Evolutionary conservation across 2,113 vertebrate genomes (phyloP).

Genomic region (Lontra canadensis): DNA sequence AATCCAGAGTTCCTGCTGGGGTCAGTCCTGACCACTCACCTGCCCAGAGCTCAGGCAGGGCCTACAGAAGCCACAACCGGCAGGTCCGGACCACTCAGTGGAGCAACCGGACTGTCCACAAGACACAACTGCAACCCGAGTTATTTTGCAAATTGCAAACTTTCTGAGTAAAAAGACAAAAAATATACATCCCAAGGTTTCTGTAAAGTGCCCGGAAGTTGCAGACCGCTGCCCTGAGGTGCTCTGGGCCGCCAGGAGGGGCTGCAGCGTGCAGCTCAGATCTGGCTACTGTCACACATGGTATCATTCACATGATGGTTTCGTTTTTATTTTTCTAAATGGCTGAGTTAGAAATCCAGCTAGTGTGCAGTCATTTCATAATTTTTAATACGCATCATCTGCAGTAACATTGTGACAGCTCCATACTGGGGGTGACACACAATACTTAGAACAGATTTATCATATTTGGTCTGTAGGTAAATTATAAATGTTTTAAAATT

Average conservation of each 20-base stretch:
- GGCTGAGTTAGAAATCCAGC: constrained; percentile 84
- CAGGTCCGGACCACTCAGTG: not conserved
- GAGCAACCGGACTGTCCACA: not conserved
- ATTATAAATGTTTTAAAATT: constrained; percentile 83
- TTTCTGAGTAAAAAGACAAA: not conserved
- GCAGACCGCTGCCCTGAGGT: not conserved
- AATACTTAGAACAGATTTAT: constrained; percentile 84
- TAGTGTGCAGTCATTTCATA: constrained; percentile 79
- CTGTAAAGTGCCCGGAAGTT: not conserved
- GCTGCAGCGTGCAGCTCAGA: no score
- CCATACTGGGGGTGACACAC: constrained; percentile 83
- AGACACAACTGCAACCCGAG: not conserved
- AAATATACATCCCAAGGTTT: not conserved
- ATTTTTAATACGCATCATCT: constrained; percentile 82
- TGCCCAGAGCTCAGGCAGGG: not conserved
- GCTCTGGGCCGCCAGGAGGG: not conserved
- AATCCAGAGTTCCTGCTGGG: not conserved
- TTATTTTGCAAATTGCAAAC: not conserved
- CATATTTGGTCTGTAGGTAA: constrained; percentile 88
- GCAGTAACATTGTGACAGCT: constrained; percentile 83
- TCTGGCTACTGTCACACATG: not conserved
- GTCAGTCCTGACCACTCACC: not conserved
- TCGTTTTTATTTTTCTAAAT: constrained; percentile 75
- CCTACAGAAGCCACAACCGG: rapidly evolving
- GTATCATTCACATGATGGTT: constrained; percentile 2